These are phyloP conservation scores for Rosalia funebris DNA, from an alignment of 2,888 invertebrate species.

Conservation along the genomic window DNA sequence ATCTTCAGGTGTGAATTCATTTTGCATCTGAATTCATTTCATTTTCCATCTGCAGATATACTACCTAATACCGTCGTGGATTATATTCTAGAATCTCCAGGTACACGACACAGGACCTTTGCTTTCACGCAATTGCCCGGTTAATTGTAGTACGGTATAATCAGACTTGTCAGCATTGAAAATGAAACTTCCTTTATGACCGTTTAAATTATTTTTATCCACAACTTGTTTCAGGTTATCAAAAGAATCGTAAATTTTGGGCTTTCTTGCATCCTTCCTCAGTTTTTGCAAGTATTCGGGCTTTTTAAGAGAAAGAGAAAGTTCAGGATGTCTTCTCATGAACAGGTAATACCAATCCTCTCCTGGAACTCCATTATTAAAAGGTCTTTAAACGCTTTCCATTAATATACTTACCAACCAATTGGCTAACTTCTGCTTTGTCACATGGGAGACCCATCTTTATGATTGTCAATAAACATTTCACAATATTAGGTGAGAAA, in stretches of 20 bases:
- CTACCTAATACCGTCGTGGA: too few species aligned
- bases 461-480: neutral
- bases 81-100: too few species aligned
- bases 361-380: slow-evolving; percentile 1
- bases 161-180: slow-evolving; percentile 43
- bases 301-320: neutral
- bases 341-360: neutral
- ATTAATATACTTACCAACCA: neutral
- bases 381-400: neutral
- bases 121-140: neutral
- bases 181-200: slow-evolving; percentile 25
- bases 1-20: too few species aligned
- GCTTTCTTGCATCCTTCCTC: slow-evolving; percentile 1
- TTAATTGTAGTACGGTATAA: slow-evolving; percentile 28
- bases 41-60: too few species aligned
- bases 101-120: neutral
- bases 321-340: neutral
- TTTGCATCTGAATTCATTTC: too few species aligned
- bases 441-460: neutral
- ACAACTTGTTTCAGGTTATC: neutral
- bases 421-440: neutral
- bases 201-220: neutral
- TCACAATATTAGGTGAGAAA: neutral
- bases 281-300: slow-evolving; percentile 5
- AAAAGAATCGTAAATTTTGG: neutral